Conservation (phyloP, 1,140 invertebrate genomes). For the Pissodes strobi region DNA sequence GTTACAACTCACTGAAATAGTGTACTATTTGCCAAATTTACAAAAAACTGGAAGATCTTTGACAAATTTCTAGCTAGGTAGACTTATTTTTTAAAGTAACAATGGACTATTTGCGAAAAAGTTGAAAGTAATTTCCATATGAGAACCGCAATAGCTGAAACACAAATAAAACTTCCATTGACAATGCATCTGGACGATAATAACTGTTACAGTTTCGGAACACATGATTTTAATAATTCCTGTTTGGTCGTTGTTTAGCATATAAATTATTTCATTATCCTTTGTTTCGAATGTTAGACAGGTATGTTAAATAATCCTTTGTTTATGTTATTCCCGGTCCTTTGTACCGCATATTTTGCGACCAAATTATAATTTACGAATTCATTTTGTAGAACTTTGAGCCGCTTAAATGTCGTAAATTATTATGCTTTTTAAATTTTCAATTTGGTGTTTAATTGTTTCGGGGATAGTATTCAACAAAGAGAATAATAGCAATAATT, state of each 20-base stretch:
- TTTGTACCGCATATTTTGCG: slow-evolving; percentile 22
- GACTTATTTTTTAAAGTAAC: too few species aligned
- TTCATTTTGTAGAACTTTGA: slow-evolving; percentile 14
- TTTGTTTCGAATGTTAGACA: slow-evolving; percentile 32
- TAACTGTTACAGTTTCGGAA: slow-evolving; percentile 20
- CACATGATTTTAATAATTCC: slow-evolving; percentile 31
- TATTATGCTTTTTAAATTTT: not conserved
- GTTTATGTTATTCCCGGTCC: slow-evolving; percentile 26
- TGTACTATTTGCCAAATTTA: too few species aligned
- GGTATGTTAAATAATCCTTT: slow-evolving; percentile 35
- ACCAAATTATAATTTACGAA: slow-evolving; percentile 19
- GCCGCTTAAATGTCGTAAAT: not conserved
- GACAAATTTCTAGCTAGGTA: too few species aligned
- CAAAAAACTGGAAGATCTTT: too few species aligned
- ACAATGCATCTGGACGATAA: not conserved
- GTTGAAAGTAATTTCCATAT: too few species aligned
- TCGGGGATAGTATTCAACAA: too few species aligned
- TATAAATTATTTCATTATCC: slow-evolving; percentile 38
- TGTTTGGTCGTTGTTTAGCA: slow-evolving; percentile 31
- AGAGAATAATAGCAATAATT: too few species aligned
- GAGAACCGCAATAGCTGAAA: too few species aligned
- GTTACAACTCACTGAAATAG: too few species aligned
- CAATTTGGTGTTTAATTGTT: too few species aligned
- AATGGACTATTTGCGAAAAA: too few species aligned
- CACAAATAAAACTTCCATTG: too few species aligned